A percentile compares a stretch with the other conserved stretches of the same genome.
Conservation (phyloP, 1,140 invertebrate genomes). For the Pachypeltis micranthus region DNA sequence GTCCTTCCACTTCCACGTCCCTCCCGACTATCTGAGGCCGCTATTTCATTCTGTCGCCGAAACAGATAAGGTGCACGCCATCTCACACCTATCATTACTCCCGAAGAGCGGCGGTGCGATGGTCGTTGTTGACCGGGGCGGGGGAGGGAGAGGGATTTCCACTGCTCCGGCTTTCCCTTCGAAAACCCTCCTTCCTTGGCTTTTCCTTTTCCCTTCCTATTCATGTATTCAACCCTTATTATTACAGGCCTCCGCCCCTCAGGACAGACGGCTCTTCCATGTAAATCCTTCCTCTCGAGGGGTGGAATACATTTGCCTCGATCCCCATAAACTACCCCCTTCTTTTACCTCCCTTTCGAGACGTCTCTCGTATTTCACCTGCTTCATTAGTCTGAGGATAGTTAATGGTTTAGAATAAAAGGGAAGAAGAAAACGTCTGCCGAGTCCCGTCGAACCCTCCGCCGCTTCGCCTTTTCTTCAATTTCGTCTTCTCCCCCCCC, state of each 20-base stretch:
- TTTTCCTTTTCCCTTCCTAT: neutral
- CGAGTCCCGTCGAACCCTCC: too few relatives aligned
- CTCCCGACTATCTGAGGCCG: neutral
- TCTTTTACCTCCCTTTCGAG: neutral
- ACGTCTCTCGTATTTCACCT: constrained; percentile 1
- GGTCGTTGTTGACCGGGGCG: too few relatives aligned
- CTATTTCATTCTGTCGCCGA: constrained; percentile 5
- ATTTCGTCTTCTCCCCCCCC: constrained; percentile 9
- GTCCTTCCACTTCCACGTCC: too few relatives aligned
- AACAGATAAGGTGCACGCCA: neutral
- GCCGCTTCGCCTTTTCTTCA: constrained; percentile 15
- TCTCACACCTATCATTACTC: constrained; percentile 2
- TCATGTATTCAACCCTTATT: constrained; percentile 6
- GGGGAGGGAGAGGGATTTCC: too few relatives aligned
- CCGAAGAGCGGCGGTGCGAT: too few relatives aligned
- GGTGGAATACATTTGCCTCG: constrained; percentile 4
- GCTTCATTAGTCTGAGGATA: neutral
- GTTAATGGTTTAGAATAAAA: too few relatives aligned
- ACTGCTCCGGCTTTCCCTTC: too few relatives aligned
- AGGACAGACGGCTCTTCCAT: constrained; percentile 1
- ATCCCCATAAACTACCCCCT: neutral
- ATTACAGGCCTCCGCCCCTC: neutral
- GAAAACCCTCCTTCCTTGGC: too few relatives aligned
- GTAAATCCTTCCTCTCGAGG: neutral
- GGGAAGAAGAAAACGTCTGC: too few relatives aligned